These are phyloP conservation scores for Virgularia gustaviana DNA, from an alignment of 92 coral and sea anemone genomes.

Conservation along the genomic window DNA sequence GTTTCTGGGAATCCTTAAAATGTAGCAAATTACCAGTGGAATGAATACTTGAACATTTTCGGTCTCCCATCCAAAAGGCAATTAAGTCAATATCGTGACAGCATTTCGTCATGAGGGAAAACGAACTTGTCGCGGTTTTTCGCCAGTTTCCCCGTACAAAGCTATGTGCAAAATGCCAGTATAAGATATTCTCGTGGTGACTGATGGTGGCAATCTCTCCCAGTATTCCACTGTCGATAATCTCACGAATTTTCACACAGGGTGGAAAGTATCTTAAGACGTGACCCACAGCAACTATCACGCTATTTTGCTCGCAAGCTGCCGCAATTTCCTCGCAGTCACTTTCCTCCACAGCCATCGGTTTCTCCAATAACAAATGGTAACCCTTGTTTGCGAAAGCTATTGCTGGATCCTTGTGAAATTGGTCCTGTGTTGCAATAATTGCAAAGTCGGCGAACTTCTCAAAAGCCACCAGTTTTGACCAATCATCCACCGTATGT, in stretches of 20 bases:
- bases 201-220: slow-evolving; percentile 13
- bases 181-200: slow-evolving; percentile 2
- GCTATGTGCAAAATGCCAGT: slow-evolving; percentile 24
- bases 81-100: slow-evolving; percentile 32
- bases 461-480: background rate
- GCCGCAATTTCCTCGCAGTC: slow-evolving; percentile 8
- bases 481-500: slow-evolving; percentile 4
- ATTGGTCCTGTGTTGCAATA: slow-evolving; percentile 6
- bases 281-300: slow-evolving; percentile 17
- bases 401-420: slow-evolving; percentile 15
- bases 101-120: slow-evolving; percentile 21
- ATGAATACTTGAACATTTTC: background rate
- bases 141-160: slow-evolving; percentile 37
- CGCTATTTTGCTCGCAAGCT: slow-evolving; percentile 8
- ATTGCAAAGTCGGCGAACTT: slow-evolving; percentile 17
- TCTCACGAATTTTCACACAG: background rate
- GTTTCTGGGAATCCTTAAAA: slow-evolving; percentile 4
- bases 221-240: slow-evolving; percentile 13
- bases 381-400: slow-evolving; percentile 21
- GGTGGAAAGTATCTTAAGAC: slow-evolving; percentile 21
- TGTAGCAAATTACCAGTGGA: slow-evolving; percentile 12
- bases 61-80: slow-evolving; percentile 20
- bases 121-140: background rate
- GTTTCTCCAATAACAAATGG: slow-evolving; percentile 22
- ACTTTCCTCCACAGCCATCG: slow-evolving; percentile 17